Conservation (phyloP, 2,113 vertebrate genomes). For the Eulemur macaco region DNA sequence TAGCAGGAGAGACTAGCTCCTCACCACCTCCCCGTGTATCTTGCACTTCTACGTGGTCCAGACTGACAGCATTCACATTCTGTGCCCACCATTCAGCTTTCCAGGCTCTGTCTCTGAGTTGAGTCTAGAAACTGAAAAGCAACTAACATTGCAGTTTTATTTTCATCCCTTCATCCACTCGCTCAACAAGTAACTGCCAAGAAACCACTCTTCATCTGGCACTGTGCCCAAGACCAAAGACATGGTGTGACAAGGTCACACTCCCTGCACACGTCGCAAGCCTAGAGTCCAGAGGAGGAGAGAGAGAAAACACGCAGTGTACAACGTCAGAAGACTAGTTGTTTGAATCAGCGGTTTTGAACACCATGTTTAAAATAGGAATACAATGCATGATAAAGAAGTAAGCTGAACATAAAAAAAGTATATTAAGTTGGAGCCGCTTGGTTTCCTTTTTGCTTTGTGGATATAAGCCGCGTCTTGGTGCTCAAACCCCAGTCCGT, state of each 20-base stretch:
- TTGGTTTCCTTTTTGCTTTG: not conserved
- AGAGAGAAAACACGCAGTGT: not conserved
- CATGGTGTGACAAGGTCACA: not conserved
- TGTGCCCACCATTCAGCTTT: not conserved
- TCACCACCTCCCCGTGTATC: accelerated
- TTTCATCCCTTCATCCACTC: not conserved
- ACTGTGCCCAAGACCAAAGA: not conserved
- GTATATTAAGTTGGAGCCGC: not conserved
- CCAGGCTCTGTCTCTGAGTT: not conserved
- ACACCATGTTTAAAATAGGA: not conserved
- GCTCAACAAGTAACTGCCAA: not conserved
- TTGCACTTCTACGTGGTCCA: not conserved
- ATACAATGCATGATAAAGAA: not conserved
- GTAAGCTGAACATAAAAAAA: not conserved
- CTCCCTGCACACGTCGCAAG: accelerated
- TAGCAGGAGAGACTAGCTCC: not conserved
- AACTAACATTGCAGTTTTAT: not conserved
- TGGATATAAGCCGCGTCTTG: not conserved
- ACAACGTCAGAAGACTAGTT: not conserved
- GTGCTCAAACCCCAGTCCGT: not conserved
- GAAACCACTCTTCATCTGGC: slow-evolving; percentile 2
- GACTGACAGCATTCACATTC: not conserved
- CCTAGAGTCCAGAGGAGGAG: not conserved
- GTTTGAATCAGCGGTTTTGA: not conserved
- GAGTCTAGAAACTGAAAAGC: slow-evolving; percentile 4